Conservation (phyloP, 2,797 vertebrate genomes). For the Petrocephalus schoutedeni region DNA sequence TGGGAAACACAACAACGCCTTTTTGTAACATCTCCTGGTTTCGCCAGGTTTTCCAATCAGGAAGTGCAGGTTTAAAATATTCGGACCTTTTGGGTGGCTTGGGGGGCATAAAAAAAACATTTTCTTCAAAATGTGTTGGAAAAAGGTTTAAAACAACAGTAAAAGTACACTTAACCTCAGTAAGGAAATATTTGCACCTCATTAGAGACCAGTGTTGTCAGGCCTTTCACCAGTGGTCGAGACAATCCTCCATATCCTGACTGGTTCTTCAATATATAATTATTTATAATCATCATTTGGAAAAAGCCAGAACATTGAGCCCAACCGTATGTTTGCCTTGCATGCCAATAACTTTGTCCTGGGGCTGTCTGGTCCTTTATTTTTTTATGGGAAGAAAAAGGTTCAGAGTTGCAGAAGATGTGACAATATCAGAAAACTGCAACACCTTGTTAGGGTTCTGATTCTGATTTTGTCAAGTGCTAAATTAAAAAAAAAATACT, state of each 20-base stretch:
- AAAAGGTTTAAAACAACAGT: neutral
- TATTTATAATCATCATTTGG: constrained; percentile 52
- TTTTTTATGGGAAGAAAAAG: constrained; percentile 54
- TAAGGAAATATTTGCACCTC: neutral
- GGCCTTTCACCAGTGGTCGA: neutral
- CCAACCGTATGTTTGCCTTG: constrained; percentile 52
- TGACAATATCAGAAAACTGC: constrained; percentile 54
- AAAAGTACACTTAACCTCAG: neutral
- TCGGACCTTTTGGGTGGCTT: constrained; percentile 4
- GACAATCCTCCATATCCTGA: neutral
- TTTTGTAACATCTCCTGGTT: constrained; percentile 11
- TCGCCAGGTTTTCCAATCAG: neutral
- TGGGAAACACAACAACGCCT: neutral
- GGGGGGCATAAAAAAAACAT: neutral
- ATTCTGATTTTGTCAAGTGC: constrained; percentile 31
- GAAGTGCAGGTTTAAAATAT: neutral
- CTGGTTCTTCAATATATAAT: constrained; percentile 12
- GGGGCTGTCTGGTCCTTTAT: constrained; percentile 54
- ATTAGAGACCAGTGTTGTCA: neutral
- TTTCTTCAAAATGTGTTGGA: constrained; percentile 13
- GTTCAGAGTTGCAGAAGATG: constrained; percentile 49
- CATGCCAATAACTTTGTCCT: constrained; percentile 53
- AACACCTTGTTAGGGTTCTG: constrained; percentile 55
- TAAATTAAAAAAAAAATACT: neutral
- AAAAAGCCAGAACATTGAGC: constrained; percentile 50